Evolutionary conservation across 2,113 vertebrate species (phyloP), one percentile per base, ranked within the genome.

Genomic region (Hyaena hyaena): DNA sequence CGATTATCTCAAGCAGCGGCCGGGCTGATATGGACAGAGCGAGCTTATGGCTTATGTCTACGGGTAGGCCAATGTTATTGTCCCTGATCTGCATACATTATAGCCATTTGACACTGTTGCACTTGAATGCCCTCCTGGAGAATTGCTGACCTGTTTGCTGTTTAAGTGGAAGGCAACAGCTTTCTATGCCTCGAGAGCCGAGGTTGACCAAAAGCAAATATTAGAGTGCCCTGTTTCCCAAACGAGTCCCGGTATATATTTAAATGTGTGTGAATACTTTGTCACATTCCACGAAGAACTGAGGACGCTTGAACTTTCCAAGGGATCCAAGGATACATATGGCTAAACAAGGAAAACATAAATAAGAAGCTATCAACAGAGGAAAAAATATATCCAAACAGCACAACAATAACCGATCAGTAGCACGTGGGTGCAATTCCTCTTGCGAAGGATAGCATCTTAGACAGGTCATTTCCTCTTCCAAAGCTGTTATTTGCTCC

Each of bases 1-100:
- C 7, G 1, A 94, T 94, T 82, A n/a, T 79, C 55, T 89, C 85
- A 96, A 95, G 73, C 45, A 95, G 76, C 50, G 85, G 63, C n/a
- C 14, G 61, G 33, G 45, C 94, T 91, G 43, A 96, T 92, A n/a
- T 90, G 76, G 85, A 88, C 63, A 84, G 65, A 92, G 83, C 77
- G 33, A 53, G 76, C 39, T 97, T 88, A 66, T 83, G 39, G 76
- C 39, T 97, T 50, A 50, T 50, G 21, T 79, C 55, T 28, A 79
- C 26, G 39, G 48, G 17, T 43, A 86, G 45, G 10, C n/a, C 9
- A 28, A 24, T 24, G 76, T n/a, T 94, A 10, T 76, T 84, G 50
- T 81, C 91, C 31, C 48, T 86, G 53, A 19, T 94, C 26, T 97
- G 69, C 35, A 91, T 94, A 53, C 5, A 28, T 89, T 93, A 39